Evolutionary conservation across 2,888 invertebrate species (phyloP), one percentile per base, ranked within the genome.

Genomic region (Strigamia transsilvanica): DNA sequence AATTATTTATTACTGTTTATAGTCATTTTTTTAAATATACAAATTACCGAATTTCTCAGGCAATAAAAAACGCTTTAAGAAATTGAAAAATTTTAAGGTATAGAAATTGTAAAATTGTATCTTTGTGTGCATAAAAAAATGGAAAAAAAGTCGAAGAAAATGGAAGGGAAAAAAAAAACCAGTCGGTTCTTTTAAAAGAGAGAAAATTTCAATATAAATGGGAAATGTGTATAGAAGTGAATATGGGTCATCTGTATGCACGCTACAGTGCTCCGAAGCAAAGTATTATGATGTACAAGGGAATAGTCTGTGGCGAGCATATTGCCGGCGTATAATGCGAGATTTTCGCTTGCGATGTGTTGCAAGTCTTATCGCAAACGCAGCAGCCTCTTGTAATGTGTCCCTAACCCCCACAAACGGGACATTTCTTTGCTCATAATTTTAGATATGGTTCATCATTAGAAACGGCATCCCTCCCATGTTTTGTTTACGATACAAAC

Each of bases 101-200:
- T n/a, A 23, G 10, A 61, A 61, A 21, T 51, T 13, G 13, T 13
- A n/a, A n/a, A 51, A n/a, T 61, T 61, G 61, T 61, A 61, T 61
- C 61, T 15, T 23, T 61, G 9, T 61, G 18, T 18, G 18, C 9
- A 56, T 5, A 61, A 5, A 61, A 18, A 61, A 61, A 61, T 18
- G n/a, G 6, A 23, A 5, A 18, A 18, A 61, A 61, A 15, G 18
- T 15, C 9, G n/a, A 61, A 61, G n/a, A n/a, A 61, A n/a, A n/a
- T n/a, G n/a, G n/a, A n/a, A n/a, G n/a, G n/a, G n/a, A n/a, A 61
- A 61, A 61, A 61, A 18, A 61, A 61, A 61, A 5, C 61, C 7
- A 61, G 61, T 61, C 61, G 61, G 61, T 61, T 61, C 61, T 61
- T 61, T 61, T 61, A 61, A 61, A 61, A 61, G 61, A 61, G 61